phyloP scores from a whole-genome alignment of 30 jellyfish, hydroid and myxozoan genomes.

The Turritopsis rubra region DNA sequence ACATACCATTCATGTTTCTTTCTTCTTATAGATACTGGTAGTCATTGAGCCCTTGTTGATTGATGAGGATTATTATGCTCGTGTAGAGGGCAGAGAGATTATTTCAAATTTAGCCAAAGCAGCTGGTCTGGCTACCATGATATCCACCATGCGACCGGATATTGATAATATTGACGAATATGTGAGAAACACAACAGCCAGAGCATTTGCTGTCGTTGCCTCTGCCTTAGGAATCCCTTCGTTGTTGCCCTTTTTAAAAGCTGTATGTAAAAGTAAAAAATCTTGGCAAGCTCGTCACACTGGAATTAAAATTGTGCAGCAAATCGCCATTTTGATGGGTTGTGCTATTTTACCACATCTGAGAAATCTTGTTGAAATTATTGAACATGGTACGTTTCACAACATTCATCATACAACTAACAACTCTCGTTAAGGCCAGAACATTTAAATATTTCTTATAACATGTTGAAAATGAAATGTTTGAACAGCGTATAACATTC shows the following conservation, averaged over 20 bases:
- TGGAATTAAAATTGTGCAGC: constrained; percentile 99
- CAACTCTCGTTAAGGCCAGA: no score
- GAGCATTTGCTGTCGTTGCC: constrained; percentile 99
- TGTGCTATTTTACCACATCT: constrained; percentile 99
- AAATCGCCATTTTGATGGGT: constrained; percentile 99
- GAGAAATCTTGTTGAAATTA: constrained; percentile 93
- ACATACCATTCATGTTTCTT: no score
- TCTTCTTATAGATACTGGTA: constrained; percentile 66
- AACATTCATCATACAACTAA: no score
- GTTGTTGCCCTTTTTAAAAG: constrained; percentile 96
- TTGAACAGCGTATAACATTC: no score
- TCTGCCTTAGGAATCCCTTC: constrained; percentile 99
- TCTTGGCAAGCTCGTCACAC: constrained; percentile 99
- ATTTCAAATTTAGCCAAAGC: constrained; percentile 99
- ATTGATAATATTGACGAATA: constrained; percentile 97
- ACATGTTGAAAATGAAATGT: no score
- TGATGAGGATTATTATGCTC: constrained; percentile 99
- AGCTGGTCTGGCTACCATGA: constrained; percentile 99
- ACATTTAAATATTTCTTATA: no score
- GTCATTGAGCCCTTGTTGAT: constrained; percentile 98
- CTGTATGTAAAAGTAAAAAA: constrained; percentile 99
- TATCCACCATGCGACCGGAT: constrained; percentile 99
- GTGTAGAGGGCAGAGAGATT: constrained; percentile 99
- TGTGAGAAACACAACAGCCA: constrained; percentile 99
- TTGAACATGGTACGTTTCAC: constrained; percentile 81